Percentiles rank a stretch among this genome's conserved stretches.
Conservation (phyloP, 2,113 vertebrate species). For the Rafetus swinhoei region DNA sequence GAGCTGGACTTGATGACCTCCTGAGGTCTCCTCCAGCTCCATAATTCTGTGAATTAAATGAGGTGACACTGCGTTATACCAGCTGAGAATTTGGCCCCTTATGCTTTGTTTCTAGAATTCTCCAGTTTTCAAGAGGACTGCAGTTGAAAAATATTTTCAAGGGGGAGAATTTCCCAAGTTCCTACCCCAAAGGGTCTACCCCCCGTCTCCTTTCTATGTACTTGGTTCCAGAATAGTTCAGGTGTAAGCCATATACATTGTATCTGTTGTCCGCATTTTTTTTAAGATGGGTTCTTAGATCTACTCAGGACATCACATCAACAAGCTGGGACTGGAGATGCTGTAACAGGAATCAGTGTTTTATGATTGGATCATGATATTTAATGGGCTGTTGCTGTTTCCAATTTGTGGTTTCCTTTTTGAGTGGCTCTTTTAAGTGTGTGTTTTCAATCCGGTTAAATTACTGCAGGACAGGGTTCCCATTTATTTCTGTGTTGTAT, state of each 20-base stretch:
- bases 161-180: not conserved
- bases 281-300: not conserved
- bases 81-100: not conserved
- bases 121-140: not conserved
- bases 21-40: too few relatives aligned
- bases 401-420: not conserved
- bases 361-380: not conserved
- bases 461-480: rapidly evolving
- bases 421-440: not conserved
- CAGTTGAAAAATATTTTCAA: not conserved
- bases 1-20: too few relatives aligned
- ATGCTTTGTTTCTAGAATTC: not conserved
- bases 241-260: not conserved
- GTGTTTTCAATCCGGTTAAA: not conserved
- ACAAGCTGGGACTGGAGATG: not conserved
- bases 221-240: not conserved
- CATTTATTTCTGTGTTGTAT: not conserved
- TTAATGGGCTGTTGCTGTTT: not conserved
- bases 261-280: not conserved
- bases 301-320: not conserved
- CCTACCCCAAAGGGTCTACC: not conserved
- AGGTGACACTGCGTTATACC: not conserved
- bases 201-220: not conserved
- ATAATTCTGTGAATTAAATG: not conserved
- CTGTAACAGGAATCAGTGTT: not conserved